Base-by-base conservation (phyloP, 2,797 vertebrate genomes). In the Cottoperca gobio region DNA sequence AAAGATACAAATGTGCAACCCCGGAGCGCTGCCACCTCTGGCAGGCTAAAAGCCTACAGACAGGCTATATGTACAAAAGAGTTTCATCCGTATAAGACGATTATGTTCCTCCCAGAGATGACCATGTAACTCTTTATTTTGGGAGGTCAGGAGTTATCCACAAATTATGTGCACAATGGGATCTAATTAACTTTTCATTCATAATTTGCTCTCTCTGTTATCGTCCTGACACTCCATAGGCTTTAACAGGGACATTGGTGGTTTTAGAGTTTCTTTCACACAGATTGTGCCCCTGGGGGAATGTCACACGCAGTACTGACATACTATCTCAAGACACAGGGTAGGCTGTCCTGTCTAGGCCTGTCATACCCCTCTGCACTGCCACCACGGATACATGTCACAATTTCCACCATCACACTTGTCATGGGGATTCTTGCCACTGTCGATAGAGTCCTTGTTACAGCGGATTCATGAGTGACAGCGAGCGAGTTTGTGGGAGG, bases 101-200 rank as follows among this genome's bases (percentile, higher is more conserved):
- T 90, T 89, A 83, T 67, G 39, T 67, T 77, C 46, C 57, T 77
- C 79, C 54, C 61, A 28, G 79, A 86, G 77, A 84, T 81, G 67
- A 91, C 88, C 73, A 63, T 70, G 61, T 39, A 68, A 59, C 78
- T 73, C 79, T 89, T 86, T 68, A 78, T 78, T 86, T 83, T 67
- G 55, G 71, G 43, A 78, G 60, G 61, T 73, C 58, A 66, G 33
- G 35, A 85, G 81, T 89, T 80, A 82, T 66, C 58, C 42, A 57
- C 67, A 75, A 88, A 86, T 90, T 66, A 84, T 74, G 24, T 57
- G 37, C 73, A 87, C 68, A 80, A 86, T 83, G 69, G 60, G 64
- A 81, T 70, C 70, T 81, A 73, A 83, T 89, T 88, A 82, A 70
- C 59, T 64, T 66, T 84, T 86, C 75, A 81, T 81, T 81, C 46